Evolutionary conservation across 2,113 vertebrate species (phyloP), one percentile per base, ranked within the genome.

Genomic region (Corynorhinus townsendii): DNA sequence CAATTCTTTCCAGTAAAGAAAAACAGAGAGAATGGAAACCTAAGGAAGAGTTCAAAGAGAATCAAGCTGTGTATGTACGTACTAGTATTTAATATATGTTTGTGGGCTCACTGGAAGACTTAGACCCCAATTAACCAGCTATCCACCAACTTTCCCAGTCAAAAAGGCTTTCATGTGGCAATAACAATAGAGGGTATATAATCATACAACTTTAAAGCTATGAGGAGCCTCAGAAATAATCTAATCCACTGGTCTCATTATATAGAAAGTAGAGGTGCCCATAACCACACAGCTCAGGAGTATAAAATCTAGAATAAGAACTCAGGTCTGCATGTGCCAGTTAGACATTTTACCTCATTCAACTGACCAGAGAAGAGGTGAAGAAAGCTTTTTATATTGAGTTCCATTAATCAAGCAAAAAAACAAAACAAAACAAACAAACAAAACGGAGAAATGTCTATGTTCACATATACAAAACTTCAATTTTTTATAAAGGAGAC

Each of bases 241-340:
- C 56, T 82, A 72, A 72, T 71, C 35, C 28, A 76, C 14, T 3
- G 4, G 16, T 62, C 26, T 85, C 38, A 88, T 45, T 59, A 38
- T 28, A 71, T 3, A 71, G 47, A 88, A 91, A 84, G 7, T 12
- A 85, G n/a, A 88, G 64, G 62, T 84, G 45, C 72, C 89, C 54
- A 64, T 11, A 64, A 35, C 66, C 52, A 94, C 38, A 88, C 1
- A 84, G 11, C 49, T 86, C 43, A 59, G 12, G 56, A 76, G 33
- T 77, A 86, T 35, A 59, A 86, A 90, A 90, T 76, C 30, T 68
- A 80, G 72, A 85, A 59, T 89, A 82, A 82, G 17, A 96, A 77
- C 12, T 64, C 54, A 80, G 45, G 47, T 75, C 54, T 91, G 86
- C n/a, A 80, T 56, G n/a, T 1, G 1, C 5, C 38, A 12, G 28